Conservation (phyloP, 1,140 invertebrate species). For the Contarinia nasturtii region DNA sequence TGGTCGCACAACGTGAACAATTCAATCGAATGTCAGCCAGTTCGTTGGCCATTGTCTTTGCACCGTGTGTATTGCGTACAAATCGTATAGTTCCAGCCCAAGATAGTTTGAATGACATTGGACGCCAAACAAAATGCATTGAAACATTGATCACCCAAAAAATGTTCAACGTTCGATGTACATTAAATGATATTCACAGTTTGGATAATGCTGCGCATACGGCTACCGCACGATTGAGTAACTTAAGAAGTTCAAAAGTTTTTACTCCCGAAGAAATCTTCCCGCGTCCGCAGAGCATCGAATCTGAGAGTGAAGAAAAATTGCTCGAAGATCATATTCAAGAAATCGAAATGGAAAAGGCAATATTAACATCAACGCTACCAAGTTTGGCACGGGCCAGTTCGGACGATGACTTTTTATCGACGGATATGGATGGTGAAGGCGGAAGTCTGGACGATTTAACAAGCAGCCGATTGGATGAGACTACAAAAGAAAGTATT, state of each 20-base stretch:
- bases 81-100: conserved; percentile 73
- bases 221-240: conserved; percentile 50
- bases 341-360: conserved; percentile 62
- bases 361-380: conserved; percentile 55
- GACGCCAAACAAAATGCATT: conserved; percentile 63
- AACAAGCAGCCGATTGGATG: conserved; percentile 8
- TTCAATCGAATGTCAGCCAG: conserved; percentile 84
- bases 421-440: conserved; percentile 38
- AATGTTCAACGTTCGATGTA: conserved; percentile 47
- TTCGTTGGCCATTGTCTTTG: conserved; percentile 85
- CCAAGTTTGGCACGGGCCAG: conserved; percentile 53
- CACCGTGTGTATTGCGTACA: conserved; percentile 78
- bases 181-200: conserved; percentile 73
- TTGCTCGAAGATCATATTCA: conserved; percentile 50
- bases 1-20: conserved; percentile 69
- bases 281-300: conserved; percentile 8
- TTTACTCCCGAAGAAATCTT: conserved; percentile 40
- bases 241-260: conserved; percentile 52
- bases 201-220: conserved; percentile 65
- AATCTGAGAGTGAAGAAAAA: conserved; percentile 31
- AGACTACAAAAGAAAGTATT: conserved; percentile 4
- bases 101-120: conserved; percentile 67
- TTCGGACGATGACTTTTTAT: conserved; percentile 68
- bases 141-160: conserved; percentile 69
- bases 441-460: conserved; percentile 46